Percentiles rank a stretch among this genome's conserved stretches.
phyloP scores from a whole-genome alignment of 2,888 invertebrate species.

The Neria commutata region DNA sequence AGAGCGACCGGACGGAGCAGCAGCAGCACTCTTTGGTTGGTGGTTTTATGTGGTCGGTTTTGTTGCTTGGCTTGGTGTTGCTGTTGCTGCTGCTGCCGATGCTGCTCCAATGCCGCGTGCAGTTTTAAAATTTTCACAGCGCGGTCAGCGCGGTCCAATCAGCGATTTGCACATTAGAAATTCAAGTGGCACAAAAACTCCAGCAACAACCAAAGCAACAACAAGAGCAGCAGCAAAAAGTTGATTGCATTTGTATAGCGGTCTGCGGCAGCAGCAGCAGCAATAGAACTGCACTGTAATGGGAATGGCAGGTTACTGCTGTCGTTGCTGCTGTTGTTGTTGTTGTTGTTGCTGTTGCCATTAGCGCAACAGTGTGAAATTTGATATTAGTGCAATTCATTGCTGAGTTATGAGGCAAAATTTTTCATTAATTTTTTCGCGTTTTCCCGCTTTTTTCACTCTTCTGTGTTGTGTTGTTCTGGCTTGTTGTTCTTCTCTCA shows the following conservation, averaged over 20 bases:
- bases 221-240: constrained; percentile 14
- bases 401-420: constrained; percentile 11
- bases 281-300: no score
- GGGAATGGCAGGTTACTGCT: constrained; percentile 30
- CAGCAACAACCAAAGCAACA: constrained; percentile 17
- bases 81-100: neutral
- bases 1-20: neutral
- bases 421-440: neutral
- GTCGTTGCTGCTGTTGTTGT: constrained; percentile 26
- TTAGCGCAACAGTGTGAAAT: constrained; percentile 54
- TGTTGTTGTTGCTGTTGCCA: constrained; percentile 35
- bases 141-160: constrained; percentile 51
- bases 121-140: constrained; percentile 54
- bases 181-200: constrained; percentile 23
- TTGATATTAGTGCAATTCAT: constrained; percentile 54
- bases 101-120: neutral
- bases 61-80: neutral
- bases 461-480: neutral
- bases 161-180: constrained; percentile 53
- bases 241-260: constrained; percentile 10
- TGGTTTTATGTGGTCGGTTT: neutral
- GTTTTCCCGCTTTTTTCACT: neutral
- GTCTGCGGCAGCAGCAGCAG: constrained; percentile 12
- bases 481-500: neutral
- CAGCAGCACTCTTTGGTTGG: no score